Conservation (phyloP, 2,888 invertebrate genomes). For the Lapara coniferarum region DNA sequence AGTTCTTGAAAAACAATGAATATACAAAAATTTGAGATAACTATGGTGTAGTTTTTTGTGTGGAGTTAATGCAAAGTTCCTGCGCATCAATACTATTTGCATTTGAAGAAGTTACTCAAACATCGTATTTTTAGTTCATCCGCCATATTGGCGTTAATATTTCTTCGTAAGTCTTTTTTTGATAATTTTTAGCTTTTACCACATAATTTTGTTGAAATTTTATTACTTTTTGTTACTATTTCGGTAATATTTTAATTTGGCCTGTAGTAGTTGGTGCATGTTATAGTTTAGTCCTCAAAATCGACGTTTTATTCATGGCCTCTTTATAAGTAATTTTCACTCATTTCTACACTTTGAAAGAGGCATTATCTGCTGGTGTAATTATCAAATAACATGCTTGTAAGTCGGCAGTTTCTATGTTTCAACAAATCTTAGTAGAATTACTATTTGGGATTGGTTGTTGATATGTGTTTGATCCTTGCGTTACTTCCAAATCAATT, state of each 20-base stretch:
- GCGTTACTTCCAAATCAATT: not conserved
- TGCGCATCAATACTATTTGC: constrained; percentile 73
- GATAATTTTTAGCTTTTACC: constrained; percentile 74
- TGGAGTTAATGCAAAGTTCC: constrained; percentile 72
- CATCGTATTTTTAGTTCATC: constrained; percentile 85
- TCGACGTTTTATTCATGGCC: constrained; percentile 71
- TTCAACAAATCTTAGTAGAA: not conserved
- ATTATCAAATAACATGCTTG: not conserved
- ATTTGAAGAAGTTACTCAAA: constrained; percentile 76
- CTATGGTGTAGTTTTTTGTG: constrained; percentile 68
- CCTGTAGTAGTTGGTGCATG: constrained; percentile 61
- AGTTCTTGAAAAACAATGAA: constrained; percentile 67
- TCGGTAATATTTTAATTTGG: constrained; percentile 1
- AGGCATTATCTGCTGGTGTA: not conserved
- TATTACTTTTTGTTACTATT: constrained; percentile 40
- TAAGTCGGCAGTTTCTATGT: not conserved
- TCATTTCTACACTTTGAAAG: constrained; percentile 14
- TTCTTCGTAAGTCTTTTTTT: constrained; percentile 82
- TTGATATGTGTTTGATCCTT: constrained; percentile 6
- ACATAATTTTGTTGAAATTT: constrained; percentile 64
- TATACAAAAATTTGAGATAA: constrained; percentile 62
- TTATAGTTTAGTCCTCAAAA: constrained; percentile 58
- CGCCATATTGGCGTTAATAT: constrained; percentile 88
- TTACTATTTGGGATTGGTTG: not conserved
- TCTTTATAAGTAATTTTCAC: constrained; percentile 66